Evolutionary conservation across 2,797 vertebrate species (phyloP), one percentile per base, ranked within the genome.

Genomic region (Mus caroli): DNA sequence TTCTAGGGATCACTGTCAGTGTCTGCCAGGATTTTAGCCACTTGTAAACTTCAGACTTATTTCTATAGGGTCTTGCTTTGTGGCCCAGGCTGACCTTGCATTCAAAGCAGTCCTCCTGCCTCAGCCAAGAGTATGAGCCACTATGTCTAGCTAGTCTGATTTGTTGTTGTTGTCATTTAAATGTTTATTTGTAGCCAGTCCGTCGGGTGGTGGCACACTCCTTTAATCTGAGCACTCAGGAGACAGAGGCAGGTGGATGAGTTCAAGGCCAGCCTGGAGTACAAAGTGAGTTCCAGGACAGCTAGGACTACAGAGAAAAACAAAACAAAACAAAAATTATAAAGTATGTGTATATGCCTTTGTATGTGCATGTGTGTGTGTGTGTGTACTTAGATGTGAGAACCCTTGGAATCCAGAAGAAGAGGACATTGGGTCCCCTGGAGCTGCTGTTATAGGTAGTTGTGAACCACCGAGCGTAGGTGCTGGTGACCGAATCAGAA

Each of bases 181-280:
- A 56, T 17, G 40, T 60, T 60, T 28, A 10, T 17, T 10, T 60
- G 37, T 82, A 60, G 56, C 56, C 8, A 1, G 54, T 37, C 1
- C 4, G 15, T 5, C 0, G 7, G 7, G 15, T 5, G 37, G 79
- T 26, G 37, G 26, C 9, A 12, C 3, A 6, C 2, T 0, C 37
- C 58, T 83, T 62, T 83, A 62, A 62, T 62, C 80, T 9, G 4
- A 83, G 75, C 58, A 46, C 15, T 62, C 14, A 10, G 40, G 8
- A 60, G 26, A 58, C 56, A 62, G 54, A 40, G 37, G 40, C 56
- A 40, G 15, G n/a, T 0, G 2, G 24, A 17, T 43, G 58, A 43
- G 26, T 43, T 83, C 0, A 0, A 31, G 56, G 56, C 24, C 37
- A 83, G 56, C 56, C 24, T 62, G 7, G 37, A 60, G 37, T 62